phyloP scores from a whole-genome alignment of 92 coral and sea anemone species.

The Pocillopora meandrina region DNA sequence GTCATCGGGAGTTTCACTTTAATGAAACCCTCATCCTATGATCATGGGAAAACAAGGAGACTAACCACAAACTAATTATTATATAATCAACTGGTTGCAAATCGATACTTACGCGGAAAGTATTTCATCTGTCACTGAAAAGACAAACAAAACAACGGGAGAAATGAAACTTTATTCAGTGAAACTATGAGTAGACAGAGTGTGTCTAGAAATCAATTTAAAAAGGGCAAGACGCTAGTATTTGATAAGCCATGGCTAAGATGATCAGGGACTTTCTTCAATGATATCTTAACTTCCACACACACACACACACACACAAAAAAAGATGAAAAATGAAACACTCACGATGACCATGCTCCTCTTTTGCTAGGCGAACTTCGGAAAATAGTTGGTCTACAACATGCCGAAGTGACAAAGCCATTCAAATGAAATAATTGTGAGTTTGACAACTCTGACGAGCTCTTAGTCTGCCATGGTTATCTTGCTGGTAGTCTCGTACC shows the following conservation, averaged over 20 bases:
- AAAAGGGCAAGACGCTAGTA: neutral
- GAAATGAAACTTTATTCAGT: neutral
- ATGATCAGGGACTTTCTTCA: too few species aligned
- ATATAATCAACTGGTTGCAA: too few species aligned
- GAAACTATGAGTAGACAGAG: too few species aligned
- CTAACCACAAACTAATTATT: too few species aligned
- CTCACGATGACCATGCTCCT: slow-evolving; percentile 75
- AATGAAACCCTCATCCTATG: too few species aligned
- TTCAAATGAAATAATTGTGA: neutral
- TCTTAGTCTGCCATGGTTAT: too few species aligned
- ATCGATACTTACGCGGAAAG: slow-evolving; percentile 83
- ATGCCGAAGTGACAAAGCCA: slow-evolving; percentile 59
- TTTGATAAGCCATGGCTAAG: neutral
- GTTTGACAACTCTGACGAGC: too few species aligned
- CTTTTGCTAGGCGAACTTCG: slow-evolving; percentile 75
- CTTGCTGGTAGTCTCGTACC: too few species aligned
- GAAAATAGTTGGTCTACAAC: slow-evolving; percentile 71
- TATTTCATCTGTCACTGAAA: slow-evolving; percentile 77
- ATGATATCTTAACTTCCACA: too few species aligned
- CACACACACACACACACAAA: too few species aligned
- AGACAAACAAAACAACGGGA: neutral
- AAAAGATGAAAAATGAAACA: neutral
- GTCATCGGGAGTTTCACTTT: too few species aligned
- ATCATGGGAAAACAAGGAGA: too few species aligned
- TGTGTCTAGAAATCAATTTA: neutral